A percentile compares a stretch with the other conserved stretches of the same genome.
Evolutionary conservation across 2,113 vertebrate genomes (phyloP).

Genomic region (Aegotheles bennettii): DNA sequence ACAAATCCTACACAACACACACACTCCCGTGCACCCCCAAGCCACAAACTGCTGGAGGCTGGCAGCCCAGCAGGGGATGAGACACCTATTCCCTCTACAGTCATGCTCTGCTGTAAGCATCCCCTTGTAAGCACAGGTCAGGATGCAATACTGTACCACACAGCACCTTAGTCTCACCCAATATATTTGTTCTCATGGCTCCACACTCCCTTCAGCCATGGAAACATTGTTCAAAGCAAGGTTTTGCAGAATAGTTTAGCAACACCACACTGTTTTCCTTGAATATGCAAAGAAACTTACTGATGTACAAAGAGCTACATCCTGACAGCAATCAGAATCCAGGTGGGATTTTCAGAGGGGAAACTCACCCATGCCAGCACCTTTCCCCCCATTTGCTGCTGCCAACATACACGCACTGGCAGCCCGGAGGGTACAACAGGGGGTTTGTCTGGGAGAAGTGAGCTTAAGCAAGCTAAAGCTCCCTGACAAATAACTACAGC

Average conservation of each 20-base stretch:
- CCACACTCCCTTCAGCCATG: rapidly evolving
- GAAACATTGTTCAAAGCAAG: not conserved
- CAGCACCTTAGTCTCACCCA: not conserved
- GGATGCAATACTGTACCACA: rapidly evolving
- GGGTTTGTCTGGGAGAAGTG: not conserved
- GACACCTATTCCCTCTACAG: not conserved
- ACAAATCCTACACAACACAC: not conserved
- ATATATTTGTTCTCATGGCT: not conserved
- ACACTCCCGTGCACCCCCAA: no score
- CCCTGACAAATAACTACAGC: not conserved
- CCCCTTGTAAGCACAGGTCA: not conserved
- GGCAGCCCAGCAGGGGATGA: rapidly evolving
- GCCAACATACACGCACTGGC: rapidly evolving
- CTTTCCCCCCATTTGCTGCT: not conserved
- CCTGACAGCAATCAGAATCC: not conserved
- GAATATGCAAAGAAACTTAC: rapidly evolving
- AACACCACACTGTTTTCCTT: rapidly evolving
- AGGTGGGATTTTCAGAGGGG: not conserved
- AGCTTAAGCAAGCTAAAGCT: not conserved
- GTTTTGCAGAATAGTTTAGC: not conserved
- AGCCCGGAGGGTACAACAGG: not conserved
- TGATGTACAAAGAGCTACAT: not conserved
- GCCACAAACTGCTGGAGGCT: not conserved
- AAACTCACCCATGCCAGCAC: not conserved
- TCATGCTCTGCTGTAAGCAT: rapidly evolving